Evolutionary conservation across 1,140 invertebrate species (phyloP), one percentile per base, ranked within the genome.

Genomic region (Drosophila parvula): DNA sequence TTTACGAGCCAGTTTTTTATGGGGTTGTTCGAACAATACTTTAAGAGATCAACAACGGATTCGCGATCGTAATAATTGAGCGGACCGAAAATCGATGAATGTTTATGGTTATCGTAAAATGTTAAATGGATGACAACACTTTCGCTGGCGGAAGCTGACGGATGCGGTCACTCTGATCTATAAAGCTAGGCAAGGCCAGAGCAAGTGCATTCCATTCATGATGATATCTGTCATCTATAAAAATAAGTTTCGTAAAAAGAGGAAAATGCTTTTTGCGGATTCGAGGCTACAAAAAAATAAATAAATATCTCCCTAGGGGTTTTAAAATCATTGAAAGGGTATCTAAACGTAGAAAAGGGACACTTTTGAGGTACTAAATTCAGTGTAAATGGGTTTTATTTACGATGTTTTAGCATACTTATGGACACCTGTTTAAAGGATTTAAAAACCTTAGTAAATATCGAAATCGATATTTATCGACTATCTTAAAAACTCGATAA

Each of bases 1-100:
- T 84, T 85, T 80, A 85, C 81, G 81, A 74, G 34, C 45, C 18
- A n/a, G 22, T 34, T 78, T 68, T 84, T 85, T 62, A 78, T 69
- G 59, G 65, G 14, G 14, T 27, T 84, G 78, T 78, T 61, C 47
- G 45, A 64, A 65, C 79, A 77, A 73, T 64, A 53, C 57, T 74
- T 74, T 74, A 74, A 74, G 18, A 74, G 50, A 53, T 61, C 51
- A 62, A 65, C 45, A 64, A 14, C 34, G 45, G 40, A 51, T 55
- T 53, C 44, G 62, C 56, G 10, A 62, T 59, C 47, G 32, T 38
- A 41, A 78, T 68, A 44, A 67, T 78, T 78, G 43, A 30, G 18
- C 18, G 32, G 6, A 0, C 16, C 3, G 22, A 38, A 48, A 41
- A 51, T 55, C 62, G 11, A 53, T 58, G 30, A 38, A 45, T 73